Conservation (phyloP, 2,888 invertebrate genomes). For the Athetis lepigone region DNA sequence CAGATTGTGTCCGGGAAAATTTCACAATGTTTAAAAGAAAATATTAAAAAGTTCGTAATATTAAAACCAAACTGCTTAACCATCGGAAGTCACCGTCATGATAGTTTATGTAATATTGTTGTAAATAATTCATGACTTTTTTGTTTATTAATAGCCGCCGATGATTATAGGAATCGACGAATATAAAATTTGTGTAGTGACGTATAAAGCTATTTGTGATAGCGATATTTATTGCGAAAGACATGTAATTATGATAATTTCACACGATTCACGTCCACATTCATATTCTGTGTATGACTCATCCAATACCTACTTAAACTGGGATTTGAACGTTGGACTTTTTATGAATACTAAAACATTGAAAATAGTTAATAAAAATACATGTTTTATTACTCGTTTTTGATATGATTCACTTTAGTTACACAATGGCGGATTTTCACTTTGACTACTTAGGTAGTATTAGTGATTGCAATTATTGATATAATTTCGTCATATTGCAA, state of each 20-base stretch:
- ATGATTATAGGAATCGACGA: not conserved
- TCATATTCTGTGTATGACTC: conserved; percentile 34
- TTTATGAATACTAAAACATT: conserved; percentile 30
- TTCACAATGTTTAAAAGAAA: not conserved
- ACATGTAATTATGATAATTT: conserved; percentile 25
- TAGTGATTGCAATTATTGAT: conserved; percentile 7
- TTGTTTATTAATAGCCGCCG: not conserved
- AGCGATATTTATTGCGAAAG: conserved; percentile 28
- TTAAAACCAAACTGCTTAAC: not conserved
- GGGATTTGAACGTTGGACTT: conserved; percentile 37
- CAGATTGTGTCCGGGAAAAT: not conserved
- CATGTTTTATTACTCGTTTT: conserved; percentile 21
- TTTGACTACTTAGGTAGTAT: conserved; percentile 1
- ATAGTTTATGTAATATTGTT: not conserved
- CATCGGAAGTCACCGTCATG: not conserved
- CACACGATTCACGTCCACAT: conserved; percentile 7
- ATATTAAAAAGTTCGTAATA: not conserved
- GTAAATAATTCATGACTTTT: not conserved
- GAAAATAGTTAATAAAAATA: conserved; percentile 12
- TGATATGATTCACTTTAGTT: conserved; percentile 39
- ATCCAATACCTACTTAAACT: conserved; percentile 23
- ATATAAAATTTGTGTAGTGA: not conserved
- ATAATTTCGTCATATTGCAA: conserved; percentile 42
- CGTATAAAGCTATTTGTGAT: not conserved
- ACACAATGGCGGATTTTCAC: conserved; percentile 42